Conservation (phyloP, 2,888 invertebrate species). For the Polymixis lichenea region DNA sequence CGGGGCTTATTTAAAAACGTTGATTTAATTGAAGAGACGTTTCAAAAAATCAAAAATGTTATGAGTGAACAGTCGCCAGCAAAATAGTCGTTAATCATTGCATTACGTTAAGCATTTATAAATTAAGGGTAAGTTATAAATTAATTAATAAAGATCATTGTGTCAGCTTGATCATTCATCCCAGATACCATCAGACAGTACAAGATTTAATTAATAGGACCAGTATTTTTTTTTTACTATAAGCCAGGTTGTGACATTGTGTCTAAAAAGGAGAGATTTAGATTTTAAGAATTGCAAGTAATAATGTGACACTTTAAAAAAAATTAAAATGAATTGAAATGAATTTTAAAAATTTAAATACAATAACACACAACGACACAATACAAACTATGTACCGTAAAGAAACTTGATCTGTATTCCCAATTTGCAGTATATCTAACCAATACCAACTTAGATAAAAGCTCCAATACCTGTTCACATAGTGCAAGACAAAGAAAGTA, state of each 20-base stretch:
- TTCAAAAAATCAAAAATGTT: no score
- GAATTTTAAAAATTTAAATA: neutral
- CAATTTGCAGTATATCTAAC: neutral
- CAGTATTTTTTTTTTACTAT: neutral
- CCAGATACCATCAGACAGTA: neutral
- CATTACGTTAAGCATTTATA: no score
- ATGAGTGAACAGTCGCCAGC: no score
- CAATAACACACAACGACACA: no score
- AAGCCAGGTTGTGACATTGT: neutral
- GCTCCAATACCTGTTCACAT: neutral
- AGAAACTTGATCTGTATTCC: neutral
- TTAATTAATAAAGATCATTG: neutral
- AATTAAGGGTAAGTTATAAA: no score
- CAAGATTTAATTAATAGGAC: neutral
- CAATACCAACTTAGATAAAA: neutral
- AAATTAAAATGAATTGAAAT: no score
- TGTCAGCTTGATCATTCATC: neutral
- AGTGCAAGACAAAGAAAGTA: slow-evolving; percentile 19
- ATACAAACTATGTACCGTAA: neutral
- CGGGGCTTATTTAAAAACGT: no score
- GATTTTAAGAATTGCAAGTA: neutral
- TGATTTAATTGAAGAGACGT: no score
- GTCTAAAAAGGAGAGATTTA: no score
- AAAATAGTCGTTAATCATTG: no score
- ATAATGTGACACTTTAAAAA: neutral